These are phyloP conservation scores for Drosophila ananassae DNA, from an alignment of 1,140 invertebrate genomes.

Conservation along the genomic window DNA sequence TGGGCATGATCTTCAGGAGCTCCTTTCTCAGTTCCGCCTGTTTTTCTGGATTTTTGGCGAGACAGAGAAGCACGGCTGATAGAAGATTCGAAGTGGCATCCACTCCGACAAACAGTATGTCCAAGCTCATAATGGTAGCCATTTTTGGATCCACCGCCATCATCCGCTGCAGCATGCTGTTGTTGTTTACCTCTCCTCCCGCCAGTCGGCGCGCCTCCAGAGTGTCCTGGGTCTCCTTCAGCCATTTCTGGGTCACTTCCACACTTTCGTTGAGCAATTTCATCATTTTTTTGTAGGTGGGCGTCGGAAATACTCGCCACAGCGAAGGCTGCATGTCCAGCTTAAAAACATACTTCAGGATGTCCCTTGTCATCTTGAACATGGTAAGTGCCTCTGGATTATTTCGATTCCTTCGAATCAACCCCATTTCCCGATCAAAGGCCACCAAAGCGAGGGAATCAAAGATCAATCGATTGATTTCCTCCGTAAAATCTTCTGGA, in stretches of 20 bases:
- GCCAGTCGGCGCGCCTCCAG: slow-evolving; percentile 30
- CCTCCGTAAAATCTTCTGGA: slow-evolving; percentile 86
- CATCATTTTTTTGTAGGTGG: slow-evolving; percentile 86
- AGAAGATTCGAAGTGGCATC: slow-evolving; percentile 85
- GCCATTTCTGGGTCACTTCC: slow-evolving; percentile 31
- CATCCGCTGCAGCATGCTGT: slow-evolving; percentile 86
- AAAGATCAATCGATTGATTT: slow-evolving; percentile 88
- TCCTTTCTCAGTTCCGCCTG: slow-evolving; percentile 85
- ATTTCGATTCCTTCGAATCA: slow-evolving; percentile 1
- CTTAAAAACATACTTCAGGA: slow-evolving; percentile 47
- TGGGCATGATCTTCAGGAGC: slow-evolving; percentile 74
- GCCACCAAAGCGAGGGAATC: slow-evolving; percentile 89
- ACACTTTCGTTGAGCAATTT: slow-evolving; percentile 68
- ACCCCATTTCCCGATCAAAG: slow-evolving; percentile 88
- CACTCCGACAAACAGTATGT: slow-evolving; percentile 90
- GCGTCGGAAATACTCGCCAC: slow-evolving; percentile 87
- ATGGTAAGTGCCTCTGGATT: slow-evolving; percentile 22
- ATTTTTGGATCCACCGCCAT: slow-evolving; percentile 86
- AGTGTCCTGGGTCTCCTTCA: slow-evolving; percentile 36
- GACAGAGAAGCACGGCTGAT: slow-evolving; percentile 46
- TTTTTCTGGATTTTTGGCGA: slow-evolving; percentile 85
- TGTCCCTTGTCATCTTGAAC: slow-evolving; percentile 11
- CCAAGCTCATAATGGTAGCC: slow-evolving; percentile 88
- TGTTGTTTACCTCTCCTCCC: slow-evolving; percentile 27
- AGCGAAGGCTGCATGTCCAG: slow-evolving; percentile 87